phyloP scores from a whole-genome alignment of 2,113 vertebrate genomes.

The Cisticola juncidis region DNA sequence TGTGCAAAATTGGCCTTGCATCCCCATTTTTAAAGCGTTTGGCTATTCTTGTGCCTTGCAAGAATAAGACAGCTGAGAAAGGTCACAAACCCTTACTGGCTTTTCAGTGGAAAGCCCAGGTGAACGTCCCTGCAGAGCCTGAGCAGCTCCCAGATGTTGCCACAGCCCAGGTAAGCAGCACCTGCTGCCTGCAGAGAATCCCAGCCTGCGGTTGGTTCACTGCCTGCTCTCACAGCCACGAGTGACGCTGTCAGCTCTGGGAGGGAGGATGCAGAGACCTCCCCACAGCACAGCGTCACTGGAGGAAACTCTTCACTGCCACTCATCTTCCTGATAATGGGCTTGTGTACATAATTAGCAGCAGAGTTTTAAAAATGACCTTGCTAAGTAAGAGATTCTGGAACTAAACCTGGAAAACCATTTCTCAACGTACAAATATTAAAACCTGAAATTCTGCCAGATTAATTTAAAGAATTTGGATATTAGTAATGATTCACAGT shows the following conservation, averaged over 20 bases:
- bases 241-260: rapidly evolving
- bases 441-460: neutral
- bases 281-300: neutral
- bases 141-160: neutral
- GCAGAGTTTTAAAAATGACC: neutral
- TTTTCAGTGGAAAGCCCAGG: neutral
- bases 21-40: neutral
- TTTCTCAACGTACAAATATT: neutral
- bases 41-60: neutral
- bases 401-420: neutral
- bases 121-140: neutral
- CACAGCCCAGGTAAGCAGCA: neutral
- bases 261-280: neutral
- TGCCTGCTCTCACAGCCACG: rapidly evolving
- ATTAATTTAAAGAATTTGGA: neutral
- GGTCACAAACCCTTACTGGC: neutral
- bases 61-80: neutral
- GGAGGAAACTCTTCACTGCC: neutral
- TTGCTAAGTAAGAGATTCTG: neutral
- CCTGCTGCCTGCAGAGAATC: neutral
- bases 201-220: too few relatives aligned
- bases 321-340: neutral
- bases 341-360: neutral
- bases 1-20: neutral
- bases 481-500: neutral